Evolutionary conservation across 2,888 invertebrate species (phyloP), one percentile per base, ranked within the genome.

Genomic region (Cephus rjabovi): DNA sequence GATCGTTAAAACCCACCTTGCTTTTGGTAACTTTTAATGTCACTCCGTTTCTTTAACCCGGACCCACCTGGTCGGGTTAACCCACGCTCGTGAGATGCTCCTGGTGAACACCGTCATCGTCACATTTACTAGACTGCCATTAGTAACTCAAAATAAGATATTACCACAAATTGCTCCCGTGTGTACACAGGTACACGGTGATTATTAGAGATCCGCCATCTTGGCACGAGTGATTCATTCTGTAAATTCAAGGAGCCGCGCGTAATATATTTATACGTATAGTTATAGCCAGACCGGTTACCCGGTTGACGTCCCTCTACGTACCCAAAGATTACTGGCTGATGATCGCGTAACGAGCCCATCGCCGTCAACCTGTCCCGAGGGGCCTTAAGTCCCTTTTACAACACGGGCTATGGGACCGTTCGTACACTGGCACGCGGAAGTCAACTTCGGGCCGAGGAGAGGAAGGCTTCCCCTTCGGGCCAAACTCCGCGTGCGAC

Each of bases 301-400:
- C 15, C 56, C 56, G 2, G 15, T 40, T 6, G 15, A 15, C 1
- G 56, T 56, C 9, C 56, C 56, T 56, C 23, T 56, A 56, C 23
- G 56, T 56, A 34, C 31, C 12, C 71, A 34, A 34, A 71, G 71
- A 84, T 82, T 79, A 76, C 75, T 74, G 69, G 75, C 37, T 80
- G 84, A 86, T 82, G 80, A 85, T 85, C 79, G 80, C 79, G 80
- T 86, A 85, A 85, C 84, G 84, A 86, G 79, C 79, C 79, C 71
- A 56, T 11, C 76, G 77, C 79, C 76, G 79, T 86, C 82, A 83
- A 83, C 81, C 80, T 81, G 79, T 83, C 79, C 81, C 73, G 69
- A 34, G 68, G 73, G 77, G 56, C 9, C 56, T 23, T 56, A 56
- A 56, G 56, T 56, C 23, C 56, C 56, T 56, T 56, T 56, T 56